Evolutionary conservation across 1,140 invertebrate species (phyloP), one percentile per base, ranked within the genome.

Genomic region (Drosophila pallidifrons): DNA sequence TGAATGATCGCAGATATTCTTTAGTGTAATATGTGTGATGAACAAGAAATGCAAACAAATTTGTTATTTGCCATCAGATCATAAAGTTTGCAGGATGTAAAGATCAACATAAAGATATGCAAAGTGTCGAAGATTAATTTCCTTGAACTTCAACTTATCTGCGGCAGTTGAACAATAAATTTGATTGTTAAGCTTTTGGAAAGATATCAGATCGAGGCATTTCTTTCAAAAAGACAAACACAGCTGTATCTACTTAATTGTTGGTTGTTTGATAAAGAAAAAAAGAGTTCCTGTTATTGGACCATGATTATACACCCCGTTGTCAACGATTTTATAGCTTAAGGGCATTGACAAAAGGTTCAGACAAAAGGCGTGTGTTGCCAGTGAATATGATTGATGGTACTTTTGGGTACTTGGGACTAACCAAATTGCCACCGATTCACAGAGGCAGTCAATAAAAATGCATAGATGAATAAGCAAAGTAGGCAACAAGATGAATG

Each of bases 401-500:
- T 72, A 52, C 61, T 66, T 67, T 66, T 66, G 77, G 51, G 58
- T 54, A 52, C 61, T 66, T 74, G 65, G 51, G 65, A 47, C 58
- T 51, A 51, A 63, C 20, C 57, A n/a, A 54, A 78, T 79, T 81
- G 76, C 79, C 79, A 79, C 67, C 68, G 41, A 38, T 5, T 8
- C 32, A 25, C 20, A 25, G 20, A 25, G 32, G 32, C 32, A 61
- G 41, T 69, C 57, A 43, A 74, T 74, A 69, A 87, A 82, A 79
- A 87, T 86, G 79, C 79, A 87, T 86, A 76, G 77, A 63, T 76
- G 51, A 82, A 72, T 72, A 51, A 46, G 52, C 35, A 55, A 65
- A 58, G 35, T 8, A 30, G 57, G 28, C 57, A 46, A 49, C 32
- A 78, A 75, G 67, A 46, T 63, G 57, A 52, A 68, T 35, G 69